Conservation (phyloP, 2,113 vertebrate species). For the Strigops habroptila region DNA sequence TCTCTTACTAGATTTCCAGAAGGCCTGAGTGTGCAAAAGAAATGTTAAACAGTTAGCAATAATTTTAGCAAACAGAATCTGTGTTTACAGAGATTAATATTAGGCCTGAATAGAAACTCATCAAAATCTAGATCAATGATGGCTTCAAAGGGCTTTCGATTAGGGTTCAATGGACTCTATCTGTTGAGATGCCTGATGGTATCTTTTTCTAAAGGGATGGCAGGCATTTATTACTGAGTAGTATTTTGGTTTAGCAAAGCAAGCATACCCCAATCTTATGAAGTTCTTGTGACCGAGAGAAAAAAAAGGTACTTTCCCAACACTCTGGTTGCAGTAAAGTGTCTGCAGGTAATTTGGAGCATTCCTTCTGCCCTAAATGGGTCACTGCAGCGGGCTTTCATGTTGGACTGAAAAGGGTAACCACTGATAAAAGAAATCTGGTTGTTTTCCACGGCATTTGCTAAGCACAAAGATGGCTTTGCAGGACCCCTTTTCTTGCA, state of each 20-base stretch:
- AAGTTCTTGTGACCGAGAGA: neutral
- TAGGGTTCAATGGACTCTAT: neutral
- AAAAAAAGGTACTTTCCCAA: neutral
- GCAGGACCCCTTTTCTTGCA: neutral
- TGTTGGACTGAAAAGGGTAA: neutral
- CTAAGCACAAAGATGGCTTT: neutral
- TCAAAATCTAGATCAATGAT: neutral
- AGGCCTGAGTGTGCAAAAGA: neutral
- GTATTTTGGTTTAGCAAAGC: neutral
- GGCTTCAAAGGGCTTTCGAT: neutral
- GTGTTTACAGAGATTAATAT: neutral
- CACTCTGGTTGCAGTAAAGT: neutral
- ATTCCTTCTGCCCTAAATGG: neutral
- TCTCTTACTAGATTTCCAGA: neutral
- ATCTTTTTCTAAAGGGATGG: neutral
- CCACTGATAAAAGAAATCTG: neutral
- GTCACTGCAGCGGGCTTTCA: neutral
- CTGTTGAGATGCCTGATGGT: neutral
- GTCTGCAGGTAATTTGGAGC: neutral
- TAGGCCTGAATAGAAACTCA: neutral
- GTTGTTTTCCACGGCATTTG: neutral
- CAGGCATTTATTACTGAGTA: neutral
- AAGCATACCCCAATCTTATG: neutral
- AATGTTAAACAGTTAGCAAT: neutral
- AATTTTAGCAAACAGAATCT: neutral